These are phyloP conservation scores for Netelia melanura DNA, from an alignment of 2,888 invertebrate species.

Conservation along the genomic window DNA sequence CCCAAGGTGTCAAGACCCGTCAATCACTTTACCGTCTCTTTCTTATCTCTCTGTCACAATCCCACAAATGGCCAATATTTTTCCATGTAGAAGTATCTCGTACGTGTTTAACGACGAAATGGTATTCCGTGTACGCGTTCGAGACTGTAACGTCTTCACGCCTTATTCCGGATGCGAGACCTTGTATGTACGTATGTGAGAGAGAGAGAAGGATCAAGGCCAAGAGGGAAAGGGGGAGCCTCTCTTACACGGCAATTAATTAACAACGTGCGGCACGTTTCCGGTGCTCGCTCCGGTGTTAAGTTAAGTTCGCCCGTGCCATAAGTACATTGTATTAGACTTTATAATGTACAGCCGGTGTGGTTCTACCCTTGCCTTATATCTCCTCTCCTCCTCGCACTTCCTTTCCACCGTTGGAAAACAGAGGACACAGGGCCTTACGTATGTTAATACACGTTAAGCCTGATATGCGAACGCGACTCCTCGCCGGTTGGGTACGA, in stretches of 20 bases:
- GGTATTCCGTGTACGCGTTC: not conserved
- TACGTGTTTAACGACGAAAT: not conserved
- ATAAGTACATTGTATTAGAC: conserved; percentile 75
- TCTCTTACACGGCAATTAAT: conserved; percentile 64
- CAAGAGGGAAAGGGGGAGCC: not conserved
- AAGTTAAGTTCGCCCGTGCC: conserved; percentile 62
- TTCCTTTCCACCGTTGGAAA: conserved; percentile 38
- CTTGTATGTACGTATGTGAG: not conserved
- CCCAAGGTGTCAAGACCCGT: not conserved
- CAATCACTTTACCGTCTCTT: not conserved
- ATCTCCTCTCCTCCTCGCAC: conserved; percentile 40
- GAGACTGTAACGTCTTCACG: conserved; percentile 37
- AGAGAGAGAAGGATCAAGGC: not conserved
- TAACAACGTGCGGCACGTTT: conserved; percentile 67
- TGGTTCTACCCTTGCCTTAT: conserved; percentile 40
- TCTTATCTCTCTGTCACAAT: no score
- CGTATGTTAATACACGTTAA: conserved; percentile 78
- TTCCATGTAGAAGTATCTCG: not conserved
- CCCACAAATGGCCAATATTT: not conserved
- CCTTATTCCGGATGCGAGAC: conserved; percentile 12
- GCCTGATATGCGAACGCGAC: conserved; percentile 73
- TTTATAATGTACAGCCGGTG: conserved; percentile 76
- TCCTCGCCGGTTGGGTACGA: conserved; percentile 36
- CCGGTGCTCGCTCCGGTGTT: conserved; percentile 62
- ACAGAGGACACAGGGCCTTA: conserved; percentile 71